phyloP scores from a whole-genome alignment of 2,888 invertebrate genomes.

The Nomada fucata region DNA sequence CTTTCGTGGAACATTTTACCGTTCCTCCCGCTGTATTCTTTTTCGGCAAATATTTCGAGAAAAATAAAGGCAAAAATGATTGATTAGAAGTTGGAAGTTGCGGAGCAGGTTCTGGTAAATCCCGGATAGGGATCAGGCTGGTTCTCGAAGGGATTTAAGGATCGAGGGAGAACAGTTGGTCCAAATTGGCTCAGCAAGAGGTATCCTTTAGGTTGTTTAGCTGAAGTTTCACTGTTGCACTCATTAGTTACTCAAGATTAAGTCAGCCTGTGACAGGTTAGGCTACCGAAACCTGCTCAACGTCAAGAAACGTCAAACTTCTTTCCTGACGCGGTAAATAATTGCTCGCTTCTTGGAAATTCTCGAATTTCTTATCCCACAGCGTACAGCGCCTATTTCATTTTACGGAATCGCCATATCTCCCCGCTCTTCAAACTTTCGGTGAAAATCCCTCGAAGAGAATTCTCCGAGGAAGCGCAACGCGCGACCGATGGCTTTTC shows the following conservation, averaged over 20 bases:
- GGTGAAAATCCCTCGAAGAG: too few relatives aligned
- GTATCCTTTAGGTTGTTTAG: constrained; percentile 4
- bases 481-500: background rate
- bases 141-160: background rate
- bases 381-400: too few relatives aligned
- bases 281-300: background rate
- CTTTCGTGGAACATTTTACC: background rate
- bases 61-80: background rate
- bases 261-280: background rate
- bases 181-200: constrained; percentile 5
- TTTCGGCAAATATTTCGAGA: background rate
- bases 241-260: constrained; percentile 25
- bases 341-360: background rate
- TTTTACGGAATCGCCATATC: too few relatives aligned
- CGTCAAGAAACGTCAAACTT: background rate
- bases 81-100: background rate
- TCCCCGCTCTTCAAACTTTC: too few relatives aligned
- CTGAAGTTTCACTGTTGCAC: background rate
- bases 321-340: background rate
- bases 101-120: background rate
- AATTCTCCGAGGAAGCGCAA: too few relatives aligned
- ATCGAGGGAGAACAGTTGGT: constrained; percentile 1
- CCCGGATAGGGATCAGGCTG: constrained; percentile 19
- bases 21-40: background rate
- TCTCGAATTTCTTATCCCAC: background rate